A percentile compares a stretch with the other conserved stretches of the same genome.
These are phyloP conservation scores for Rhaphigaster nebulosa DNA, from an alignment of 2,888 invertebrate genomes.

Conservation along the genomic window DNA sequence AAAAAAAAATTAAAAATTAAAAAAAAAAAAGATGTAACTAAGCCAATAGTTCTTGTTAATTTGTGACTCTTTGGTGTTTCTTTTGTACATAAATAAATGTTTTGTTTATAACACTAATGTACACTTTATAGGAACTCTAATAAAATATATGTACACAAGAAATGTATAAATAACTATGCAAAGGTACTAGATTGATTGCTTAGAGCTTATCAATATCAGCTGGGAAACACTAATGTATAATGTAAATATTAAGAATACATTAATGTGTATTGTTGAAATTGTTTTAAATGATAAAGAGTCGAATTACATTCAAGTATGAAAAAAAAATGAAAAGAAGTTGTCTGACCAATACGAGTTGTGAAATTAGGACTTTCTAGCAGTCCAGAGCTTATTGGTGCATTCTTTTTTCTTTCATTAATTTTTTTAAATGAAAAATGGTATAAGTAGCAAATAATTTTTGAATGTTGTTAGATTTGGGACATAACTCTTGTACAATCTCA, in stretches of 20 bases:
- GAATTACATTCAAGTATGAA: slow-evolving; percentile 27
- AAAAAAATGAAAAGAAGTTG: slow-evolving; percentile 47
- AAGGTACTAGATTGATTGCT: slow-evolving; percentile 56
- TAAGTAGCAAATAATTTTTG: slow-evolving; percentile 6
- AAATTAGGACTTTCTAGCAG: slow-evolving; percentile 52
- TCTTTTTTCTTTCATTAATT: slow-evolving; percentile 37
- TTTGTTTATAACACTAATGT: slow-evolving; percentile 5
- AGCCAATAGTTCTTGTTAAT: slow-evolving; percentile 8
- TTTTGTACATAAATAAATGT: slow-evolving; percentile 20
- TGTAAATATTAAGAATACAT: slow-evolving; percentile 56
- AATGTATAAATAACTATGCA: slow-evolving; percentile 56
- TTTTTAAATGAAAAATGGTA: slow-evolving; percentile 26
- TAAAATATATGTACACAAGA: slow-evolving; percentile 49
- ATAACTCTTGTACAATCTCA: slow-evolving; percentile 55
- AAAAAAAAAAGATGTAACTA: slow-evolving; percentile 2
- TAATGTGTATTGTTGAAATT: slow-evolving; percentile 54
- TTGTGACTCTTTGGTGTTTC: neutral
- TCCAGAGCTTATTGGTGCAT: slow-evolving; percentile 57
- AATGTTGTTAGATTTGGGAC: slow-evolving; percentile 42
- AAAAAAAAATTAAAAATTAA: neutral
- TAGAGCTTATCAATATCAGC: slow-evolving; percentile 57
- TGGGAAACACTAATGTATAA: slow-evolving; percentile 57
- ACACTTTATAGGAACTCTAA: slow-evolving; percentile 43
- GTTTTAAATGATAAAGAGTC: slow-evolving; percentile 47
- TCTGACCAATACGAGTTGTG: slow-evolving; percentile 58